Conservation (phyloP, 2,888 invertebrate species). For the Coelopa pilipes region DNA sequence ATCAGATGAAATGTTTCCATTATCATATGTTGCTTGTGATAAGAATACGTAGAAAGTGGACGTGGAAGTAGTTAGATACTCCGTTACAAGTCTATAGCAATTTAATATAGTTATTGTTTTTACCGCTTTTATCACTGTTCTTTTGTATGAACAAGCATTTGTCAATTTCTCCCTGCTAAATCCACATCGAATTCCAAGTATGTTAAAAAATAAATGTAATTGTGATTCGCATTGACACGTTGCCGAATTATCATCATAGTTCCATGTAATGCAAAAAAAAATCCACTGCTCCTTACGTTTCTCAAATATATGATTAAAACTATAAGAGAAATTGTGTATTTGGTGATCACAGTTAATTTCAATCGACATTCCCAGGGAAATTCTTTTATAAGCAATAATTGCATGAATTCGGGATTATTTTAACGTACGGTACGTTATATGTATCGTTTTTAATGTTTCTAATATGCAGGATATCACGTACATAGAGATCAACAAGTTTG, state of each 20-base stretch:
- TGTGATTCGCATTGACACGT: not conserved
- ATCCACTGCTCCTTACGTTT: too few species aligned
- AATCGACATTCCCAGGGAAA: conserved; percentile 2
- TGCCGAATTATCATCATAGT: not conserved
- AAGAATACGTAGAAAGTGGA: too few species aligned
- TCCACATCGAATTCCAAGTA: too few species aligned
- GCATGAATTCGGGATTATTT: too few species aligned
- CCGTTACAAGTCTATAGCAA: not conserved
- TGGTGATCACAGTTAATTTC: conserved; percentile 19
- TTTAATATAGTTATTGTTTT: not conserved
- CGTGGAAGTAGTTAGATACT: not conserved
- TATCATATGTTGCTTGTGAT: too few species aligned
- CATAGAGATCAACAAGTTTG: not conserved
- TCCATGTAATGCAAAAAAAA: too few species aligned
- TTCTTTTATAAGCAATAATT: not conserved
- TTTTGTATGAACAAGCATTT: not conserved
- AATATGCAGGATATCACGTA: too few species aligned
- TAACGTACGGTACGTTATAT: too few species aligned
- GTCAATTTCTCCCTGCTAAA: too few species aligned
- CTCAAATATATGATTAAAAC: not conserved
- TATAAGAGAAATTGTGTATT: conserved; percentile 3
- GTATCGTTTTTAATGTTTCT: too few species aligned
- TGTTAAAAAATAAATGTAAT: not conserved
- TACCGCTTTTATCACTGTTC: not conserved
- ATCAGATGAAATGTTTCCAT: too few species aligned